Evolutionary conservation across 37 sponge, comb jelly and placozoan genomes (phyloP), one percentile per base, ranked within the genome.

Genomic region (Mnemiopsis leidyi): DNA sequence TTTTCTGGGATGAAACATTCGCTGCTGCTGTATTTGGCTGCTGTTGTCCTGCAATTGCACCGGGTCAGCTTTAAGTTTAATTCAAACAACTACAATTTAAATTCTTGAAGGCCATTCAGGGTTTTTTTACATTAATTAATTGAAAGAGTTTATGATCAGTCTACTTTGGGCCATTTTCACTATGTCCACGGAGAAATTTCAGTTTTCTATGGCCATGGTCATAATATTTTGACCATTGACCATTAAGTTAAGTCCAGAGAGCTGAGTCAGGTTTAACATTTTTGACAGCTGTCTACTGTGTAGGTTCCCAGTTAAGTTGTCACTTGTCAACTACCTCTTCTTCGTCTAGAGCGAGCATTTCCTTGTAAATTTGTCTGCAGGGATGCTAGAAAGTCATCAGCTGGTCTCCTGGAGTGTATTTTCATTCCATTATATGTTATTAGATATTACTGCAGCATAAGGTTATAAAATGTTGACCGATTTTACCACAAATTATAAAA

Each of bases 361-460:
- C 61, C 61, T 18, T 77, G 79, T 32, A 77, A 32, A 32, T 77
- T 77, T 2, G 79, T 20, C 33, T 77, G 79, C 32, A 77, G 36
- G 18, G 79, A 77, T 2, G 79, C 79, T 31, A 77, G 79, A 77
- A 77, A 77, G 18, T 77, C 79, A 77, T 77, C 79, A 77, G 79
- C 79, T 21, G 79, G 35, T 34, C 79, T 77, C 79, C 79, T 77
- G 73, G 5, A n/a, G 23, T 29, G 25, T 7, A 23, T n/a, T n/a
- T n/a, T n/a, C n/a, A n/a, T n/a, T n/a, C n/a, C n/a, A n/a, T n/a
- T n/a, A 30, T 29, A 71, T 18, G 18, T 61, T 61, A 61, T 61
- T 9, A 61, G 68, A 61, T 21, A 21, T 61, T 61, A 61, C 9
- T 61, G 18, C 9, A 61, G 68, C 68, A 61, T 21, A 61, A 61